Evolutionary conservation across 1,140 invertebrate species (phyloP), one percentile per base, ranked within the genome.

Genomic region (Trichonephila clavata): DNA sequence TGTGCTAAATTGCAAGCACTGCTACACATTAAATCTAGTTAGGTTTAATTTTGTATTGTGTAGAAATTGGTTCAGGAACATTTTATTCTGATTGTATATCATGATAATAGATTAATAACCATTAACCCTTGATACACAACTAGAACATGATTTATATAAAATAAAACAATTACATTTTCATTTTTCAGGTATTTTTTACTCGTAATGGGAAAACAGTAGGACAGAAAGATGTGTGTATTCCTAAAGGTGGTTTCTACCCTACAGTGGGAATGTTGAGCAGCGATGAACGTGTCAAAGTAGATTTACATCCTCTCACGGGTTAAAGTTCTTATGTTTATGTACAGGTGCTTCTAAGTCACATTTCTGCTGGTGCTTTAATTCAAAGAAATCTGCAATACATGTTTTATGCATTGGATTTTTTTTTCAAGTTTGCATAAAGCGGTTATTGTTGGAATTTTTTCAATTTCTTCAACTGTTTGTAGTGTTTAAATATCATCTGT

Each of bases 251-350:
- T 16, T 97, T 97, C 95, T 97, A 96, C 94, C 97, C 97, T 8
- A 97, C 96, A 32, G 95, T 97, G 24, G 96, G 97, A 68, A 97
- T 97, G 96, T 94, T 97, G 81, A 97, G 96, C 95, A 95, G 95
- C 93, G 95, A 96, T 95, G 97, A 97, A 95, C 96, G 96, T 94
- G 96, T 97, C 6, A 94, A 95, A 71, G 96, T 97, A 43, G 96
- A 97, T 94, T 95, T 97, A 8, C 95, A 96, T 94, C 97, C 97
- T 14, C 94, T 97, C 10, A 96, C 96, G 50, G 97, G 97, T 93
- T 97, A 95, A 96, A 32, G 8, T 32, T 60, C n/a, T 6, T 39
- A 63, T 87, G n/a, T 20, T 63, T 32, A 18, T 71, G 39, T 89
- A 65, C 63, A 71, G 87, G 87, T 89, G 87, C 87, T 89, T 89